Evolutionary conservation across 2,888 invertebrate species (phyloP), one percentile per base, ranked within the genome.

Genomic region (Orthonychiurus folsomi): DNA sequence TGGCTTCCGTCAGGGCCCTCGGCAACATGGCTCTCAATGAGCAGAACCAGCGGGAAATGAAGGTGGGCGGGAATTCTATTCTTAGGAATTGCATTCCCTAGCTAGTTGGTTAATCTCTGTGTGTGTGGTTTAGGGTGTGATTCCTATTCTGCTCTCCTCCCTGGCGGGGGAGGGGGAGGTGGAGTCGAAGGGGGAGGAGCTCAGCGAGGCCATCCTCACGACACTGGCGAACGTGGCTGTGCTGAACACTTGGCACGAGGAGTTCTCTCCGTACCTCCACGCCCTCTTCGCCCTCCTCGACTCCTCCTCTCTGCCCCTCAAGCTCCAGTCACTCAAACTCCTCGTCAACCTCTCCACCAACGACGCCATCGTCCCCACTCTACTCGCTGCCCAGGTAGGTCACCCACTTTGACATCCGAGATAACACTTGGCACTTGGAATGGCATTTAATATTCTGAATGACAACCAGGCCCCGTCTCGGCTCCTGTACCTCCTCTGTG

Each of bases 261-360:
- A 79, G 66, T 81, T 80, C 71, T 79, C 78, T 56, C 74, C 78
- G 18, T 74, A 78, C 3, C 74, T 81, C 9, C 80, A 79, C 66
- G 75, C 75, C 47, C 74, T 81, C 26, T 80, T 79, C 70, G 73
- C 75, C 24, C 73, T 81, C 23, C 75, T 82, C 37, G 80, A 80
- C 67, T 74, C 74, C 55, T 76, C 74, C 18, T 76, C 75, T 58
- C 73, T 75, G 3, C 76, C 77, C 21, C 74, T 80, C 23, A 77
- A 78, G 66, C 74, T 81, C 21, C 81, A 82, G 71, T 77, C 82
- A 1, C 75, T 82, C 23, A 80, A 81, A 70, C 76, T 83, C 28
- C 77, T 84, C 52, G 81, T 83, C 60, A 84, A 84, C 74, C 75
- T 84, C 3, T 81, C 82, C 12, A 81, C n/a, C n/a, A n/a, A n/a